phyloP scores from a whole-genome alignment of 2,797 vertebrate genomes.

The Coluber constrictor region DNA sequence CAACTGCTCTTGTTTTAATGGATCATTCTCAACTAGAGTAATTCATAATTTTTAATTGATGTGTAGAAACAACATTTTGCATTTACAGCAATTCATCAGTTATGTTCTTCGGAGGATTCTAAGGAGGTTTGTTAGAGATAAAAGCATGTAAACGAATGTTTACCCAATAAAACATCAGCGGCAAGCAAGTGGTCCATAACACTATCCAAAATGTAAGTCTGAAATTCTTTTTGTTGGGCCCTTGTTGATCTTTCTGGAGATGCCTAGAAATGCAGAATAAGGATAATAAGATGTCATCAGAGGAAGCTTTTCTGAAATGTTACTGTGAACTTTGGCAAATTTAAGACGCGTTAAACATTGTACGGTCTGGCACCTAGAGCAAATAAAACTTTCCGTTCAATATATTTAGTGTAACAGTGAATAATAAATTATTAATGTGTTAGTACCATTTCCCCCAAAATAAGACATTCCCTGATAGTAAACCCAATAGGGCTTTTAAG shows the following conservation, averaged over 20 bases:
- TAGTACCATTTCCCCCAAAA: background rate
- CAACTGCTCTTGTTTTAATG: background rate
- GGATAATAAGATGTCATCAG: background rate
- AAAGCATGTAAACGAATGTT: conserved; percentile 27
- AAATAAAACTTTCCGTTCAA: background rate
- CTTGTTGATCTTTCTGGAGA: conserved; percentile 96
- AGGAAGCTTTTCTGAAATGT: background rate
- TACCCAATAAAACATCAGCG: conserved; percentile 93
- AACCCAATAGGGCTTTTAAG: too few species aligned
- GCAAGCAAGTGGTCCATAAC: conserved; percentile 98
- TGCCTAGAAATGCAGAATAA: conserved; percentile 71
- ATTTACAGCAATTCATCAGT: background rate
- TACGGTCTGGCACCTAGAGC: background rate
- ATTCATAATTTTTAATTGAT: background rate
- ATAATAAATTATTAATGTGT: background rate
- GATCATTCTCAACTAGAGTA: background rate
- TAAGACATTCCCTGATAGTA: too few species aligned
- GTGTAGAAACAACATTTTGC: background rate
- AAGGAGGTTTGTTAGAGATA: background rate
- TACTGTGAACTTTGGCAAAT: background rate
- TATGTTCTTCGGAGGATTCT: background rate
- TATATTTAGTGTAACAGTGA: background rate
- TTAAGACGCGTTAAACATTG: too few species aligned
- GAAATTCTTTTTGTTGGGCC: conserved; percentile 98
- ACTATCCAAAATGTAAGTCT: conserved; percentile 93